Evolutionary conservation across 2,888 invertebrate species (phyloP).

Genomic region (Barypeithes pellucidus): DNA sequence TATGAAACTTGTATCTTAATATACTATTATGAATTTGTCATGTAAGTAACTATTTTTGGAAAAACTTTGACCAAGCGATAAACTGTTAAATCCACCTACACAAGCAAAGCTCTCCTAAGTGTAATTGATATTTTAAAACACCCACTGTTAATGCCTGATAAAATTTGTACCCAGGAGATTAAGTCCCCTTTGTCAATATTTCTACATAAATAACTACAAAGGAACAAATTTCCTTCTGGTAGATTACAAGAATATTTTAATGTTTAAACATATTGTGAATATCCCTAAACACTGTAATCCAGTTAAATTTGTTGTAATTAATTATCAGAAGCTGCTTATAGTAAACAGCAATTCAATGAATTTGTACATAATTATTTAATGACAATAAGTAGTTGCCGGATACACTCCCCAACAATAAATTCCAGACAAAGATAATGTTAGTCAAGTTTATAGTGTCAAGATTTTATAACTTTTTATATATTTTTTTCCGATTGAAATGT

Average conservation of each 20-base stretch:
- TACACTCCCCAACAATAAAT: too few relatives aligned
- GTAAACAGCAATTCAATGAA: not conserved
- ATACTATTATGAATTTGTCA: too few relatives aligned
- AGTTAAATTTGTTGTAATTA: slow-evolving; percentile 3
- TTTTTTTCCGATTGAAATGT: too few relatives aligned
- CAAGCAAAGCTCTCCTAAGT: slow-evolving; percentile 4
- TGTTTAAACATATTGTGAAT: not conserved
- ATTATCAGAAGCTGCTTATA: not conserved
- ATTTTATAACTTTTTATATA: too few relatives aligned
- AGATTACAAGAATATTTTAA: slow-evolving; percentile 2
- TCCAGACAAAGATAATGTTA: too few relatives aligned
- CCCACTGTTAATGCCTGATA: slow-evolving; percentile 19
- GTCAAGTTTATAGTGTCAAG: too few relatives aligned
- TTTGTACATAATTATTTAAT: too few relatives aligned
- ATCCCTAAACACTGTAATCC: not conserved
- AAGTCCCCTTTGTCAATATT: not conserved
- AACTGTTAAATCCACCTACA: not conserved
- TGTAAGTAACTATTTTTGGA: too few relatives aligned
- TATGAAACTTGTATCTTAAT: too few relatives aligned
- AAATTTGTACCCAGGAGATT: slow-evolving; percentile 20
- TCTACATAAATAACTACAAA: slow-evolving; percentile 6
- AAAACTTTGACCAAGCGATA: not conserved
- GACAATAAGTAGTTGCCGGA: too few relatives aligned
- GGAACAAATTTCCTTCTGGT: slow-evolving; percentile 8
- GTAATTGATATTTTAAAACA: slow-evolving; percentile 14